A percentile compares a stretch with the other conserved stretches of the same genome.
Evolutionary conservation across 2,797 vertebrate genomes (phyloP).

Genomic region (Gephyroberyx darwinii): DNA sequence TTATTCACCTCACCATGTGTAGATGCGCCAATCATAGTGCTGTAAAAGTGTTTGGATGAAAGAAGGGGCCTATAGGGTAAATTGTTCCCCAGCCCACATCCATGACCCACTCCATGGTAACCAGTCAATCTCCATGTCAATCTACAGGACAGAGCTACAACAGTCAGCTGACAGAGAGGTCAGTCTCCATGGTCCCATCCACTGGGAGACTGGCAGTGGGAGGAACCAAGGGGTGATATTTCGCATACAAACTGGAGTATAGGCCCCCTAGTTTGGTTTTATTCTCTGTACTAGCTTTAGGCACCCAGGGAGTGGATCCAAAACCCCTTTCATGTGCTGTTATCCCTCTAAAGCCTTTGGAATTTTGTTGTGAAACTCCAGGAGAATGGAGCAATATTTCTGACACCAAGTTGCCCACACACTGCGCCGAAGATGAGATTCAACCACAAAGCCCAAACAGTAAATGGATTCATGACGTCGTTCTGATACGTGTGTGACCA

Average conservation of each 20-base stretch:
- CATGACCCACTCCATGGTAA: slow-evolving; percentile 74
- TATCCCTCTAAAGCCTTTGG: slow-evolving; percentile 60
- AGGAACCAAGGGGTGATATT: slow-evolving; percentile 39
- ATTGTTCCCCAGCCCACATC: slow-evolving; percentile 57
- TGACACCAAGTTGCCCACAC: slow-evolving; percentile 23
- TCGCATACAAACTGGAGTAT: slow-evolving; percentile 63
- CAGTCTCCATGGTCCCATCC: slow-evolving; percentile 38
- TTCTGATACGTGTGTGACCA: too few species aligned
- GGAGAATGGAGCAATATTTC: background rate
- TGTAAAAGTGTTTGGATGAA: slow-evolving; percentile 46
- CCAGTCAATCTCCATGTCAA: slow-evolving; percentile 59
- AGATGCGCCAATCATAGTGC: slow-evolving; percentile 28
- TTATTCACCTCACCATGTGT: slow-evolving; percentile 28
- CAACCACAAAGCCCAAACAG: background rate
- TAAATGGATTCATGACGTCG: slow-evolving; percentile 8
- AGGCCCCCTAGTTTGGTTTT: slow-evolving; percentile 25
- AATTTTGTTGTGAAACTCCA: slow-evolving; percentile 59
- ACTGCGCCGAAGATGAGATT: slow-evolving; percentile 28
- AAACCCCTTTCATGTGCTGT: slow-evolving; percentile 36
- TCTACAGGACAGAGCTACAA: slow-evolving; percentile 45
- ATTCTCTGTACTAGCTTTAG: slow-evolving; percentile 51
- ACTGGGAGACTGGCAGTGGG: slow-evolving; percentile 16
- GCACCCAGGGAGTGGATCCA: slow-evolving; percentile 50
- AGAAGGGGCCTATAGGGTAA: slow-evolving; percentile 59
- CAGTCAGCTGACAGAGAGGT: slow-evolving; percentile 58